Conservation (phyloP, 1,140 invertebrate species). For the Drosophila bocki region DNA sequence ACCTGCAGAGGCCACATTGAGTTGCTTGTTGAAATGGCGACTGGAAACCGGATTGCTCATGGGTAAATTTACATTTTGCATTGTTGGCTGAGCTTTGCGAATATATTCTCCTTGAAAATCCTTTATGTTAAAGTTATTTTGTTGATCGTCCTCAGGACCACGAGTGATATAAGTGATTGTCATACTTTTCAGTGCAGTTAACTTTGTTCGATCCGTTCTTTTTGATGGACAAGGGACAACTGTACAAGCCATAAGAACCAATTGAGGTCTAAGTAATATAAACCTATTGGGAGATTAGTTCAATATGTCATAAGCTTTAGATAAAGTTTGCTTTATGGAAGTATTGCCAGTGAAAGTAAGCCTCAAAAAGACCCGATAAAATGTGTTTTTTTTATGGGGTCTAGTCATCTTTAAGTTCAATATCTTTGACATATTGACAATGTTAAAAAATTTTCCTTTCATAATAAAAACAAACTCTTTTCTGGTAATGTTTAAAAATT, state of each 20-base stretch:
- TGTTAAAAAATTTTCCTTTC: no score
- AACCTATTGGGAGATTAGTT: conserved; percentile 3
- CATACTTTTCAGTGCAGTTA: conserved; percentile 2
- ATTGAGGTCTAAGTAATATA: conserved; percentile 13
- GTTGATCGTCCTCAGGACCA: background rate
- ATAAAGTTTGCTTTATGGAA: conserved; percentile 3
- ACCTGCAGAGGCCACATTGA: conserved; percentile 27
- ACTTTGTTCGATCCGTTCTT: background rate
- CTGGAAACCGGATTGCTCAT: background rate
- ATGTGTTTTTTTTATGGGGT: background rate
- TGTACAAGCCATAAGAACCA: conserved; percentile 1
- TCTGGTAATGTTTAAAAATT: background rate
- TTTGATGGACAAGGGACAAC: conserved; percentile 16
- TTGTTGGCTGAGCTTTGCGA: background rate
- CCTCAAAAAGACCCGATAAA: conserved; percentile 11
- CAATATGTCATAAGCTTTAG: conserved; percentile 1
- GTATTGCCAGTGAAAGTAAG: conserved; percentile 30
- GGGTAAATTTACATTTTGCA: background rate
- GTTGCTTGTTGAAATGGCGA: conserved; percentile 26
- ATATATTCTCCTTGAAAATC: background rate
- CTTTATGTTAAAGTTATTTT: background rate
- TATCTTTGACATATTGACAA: background rate
- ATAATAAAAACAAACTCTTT: no score
- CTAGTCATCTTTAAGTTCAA: background rate
- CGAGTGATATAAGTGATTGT: conserved; percentile 17